Evolutionary conservation across 2,113 vertebrate genomes (phyloP).

Genomic region (Polypterus bichir): DNA sequence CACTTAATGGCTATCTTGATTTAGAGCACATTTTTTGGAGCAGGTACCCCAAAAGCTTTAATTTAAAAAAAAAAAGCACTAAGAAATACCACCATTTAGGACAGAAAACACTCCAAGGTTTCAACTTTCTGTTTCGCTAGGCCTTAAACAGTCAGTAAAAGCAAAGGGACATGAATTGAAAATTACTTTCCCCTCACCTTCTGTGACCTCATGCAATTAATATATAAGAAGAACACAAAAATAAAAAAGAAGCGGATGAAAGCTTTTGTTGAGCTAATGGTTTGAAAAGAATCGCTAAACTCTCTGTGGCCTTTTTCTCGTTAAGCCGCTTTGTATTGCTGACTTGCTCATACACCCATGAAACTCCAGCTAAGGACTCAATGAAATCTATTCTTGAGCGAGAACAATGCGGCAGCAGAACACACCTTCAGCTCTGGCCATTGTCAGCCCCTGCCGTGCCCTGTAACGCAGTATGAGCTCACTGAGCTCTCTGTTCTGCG

Average conservation of each 20-base stretch:
- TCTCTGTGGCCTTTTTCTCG: neutral
- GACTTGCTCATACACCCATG: neutral
- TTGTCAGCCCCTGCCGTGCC: neutral
- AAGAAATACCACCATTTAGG: no score
- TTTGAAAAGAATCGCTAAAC: neutral
- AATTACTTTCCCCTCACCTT: no score
- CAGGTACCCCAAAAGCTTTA: no score
- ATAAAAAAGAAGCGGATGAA: neutral
- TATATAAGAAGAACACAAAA: no score
- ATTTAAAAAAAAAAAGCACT: no score
- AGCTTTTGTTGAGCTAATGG: neutral
- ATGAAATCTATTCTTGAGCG: neutral
- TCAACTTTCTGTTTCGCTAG: neutral
- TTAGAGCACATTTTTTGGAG: no score
- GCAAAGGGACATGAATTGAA: neutral
- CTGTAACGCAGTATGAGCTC: no score
- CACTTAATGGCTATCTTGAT: no score
- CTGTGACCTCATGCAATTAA: no score
- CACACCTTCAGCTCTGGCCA: neutral
- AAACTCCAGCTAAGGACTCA: neutral
- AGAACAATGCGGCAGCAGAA: neutral
- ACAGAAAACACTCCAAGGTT: neutral
- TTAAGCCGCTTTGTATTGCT: neutral
- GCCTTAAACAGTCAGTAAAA: neutral
- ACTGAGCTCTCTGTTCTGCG: no score